Percentiles rank a stretch among this genome's conserved stretches.
Evolutionary conservation across 2,113 vertebrate genomes (phyloP).

Genomic region (Pangasianodon gigas): DNA sequence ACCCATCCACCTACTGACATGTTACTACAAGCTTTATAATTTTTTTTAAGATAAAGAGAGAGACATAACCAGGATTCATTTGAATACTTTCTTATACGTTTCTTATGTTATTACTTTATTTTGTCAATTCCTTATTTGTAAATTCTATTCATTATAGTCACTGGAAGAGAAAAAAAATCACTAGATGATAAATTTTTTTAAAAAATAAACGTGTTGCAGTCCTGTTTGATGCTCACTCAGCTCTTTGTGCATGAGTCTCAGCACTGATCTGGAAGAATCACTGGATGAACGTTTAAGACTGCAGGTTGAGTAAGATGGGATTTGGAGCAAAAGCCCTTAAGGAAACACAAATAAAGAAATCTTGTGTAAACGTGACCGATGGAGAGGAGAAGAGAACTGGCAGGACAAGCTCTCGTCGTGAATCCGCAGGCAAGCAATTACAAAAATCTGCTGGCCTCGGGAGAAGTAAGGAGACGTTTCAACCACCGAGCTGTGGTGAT

Average conservation of each 20-base stretch:
- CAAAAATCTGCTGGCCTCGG: not conserved
- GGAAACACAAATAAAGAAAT: slow-evolving; percentile 11
- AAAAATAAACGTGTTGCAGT: not conserved
- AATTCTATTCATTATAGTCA: not conserved
- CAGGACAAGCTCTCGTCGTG: not conserved
- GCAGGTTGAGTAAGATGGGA: not conserved
- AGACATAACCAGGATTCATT: not conserved
- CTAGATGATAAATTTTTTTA: not conserved
- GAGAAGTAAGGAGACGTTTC: not conserved
- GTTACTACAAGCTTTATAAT: not conserved
- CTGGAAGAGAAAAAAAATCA: not conserved
- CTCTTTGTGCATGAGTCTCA: not conserved
- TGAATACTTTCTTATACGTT: not conserved
- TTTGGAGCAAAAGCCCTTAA: not conserved
- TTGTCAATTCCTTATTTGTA: not conserved
- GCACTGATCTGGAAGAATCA: not conserved
- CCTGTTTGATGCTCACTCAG: not conserved
- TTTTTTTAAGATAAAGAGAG: not conserved
- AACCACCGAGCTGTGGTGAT: not conserved
- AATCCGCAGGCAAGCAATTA: not conserved
- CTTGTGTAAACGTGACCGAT: not conserved
- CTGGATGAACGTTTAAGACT: not conserved
- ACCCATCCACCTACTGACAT: not conserved
- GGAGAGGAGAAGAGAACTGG: not conserved
- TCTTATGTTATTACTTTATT: not conserved